A percentile compares a stretch with the other conserved stretches of the same genome.
Conservation (phyloP, 1,140 invertebrate genomes). For the Papilio dardanus region DNA sequence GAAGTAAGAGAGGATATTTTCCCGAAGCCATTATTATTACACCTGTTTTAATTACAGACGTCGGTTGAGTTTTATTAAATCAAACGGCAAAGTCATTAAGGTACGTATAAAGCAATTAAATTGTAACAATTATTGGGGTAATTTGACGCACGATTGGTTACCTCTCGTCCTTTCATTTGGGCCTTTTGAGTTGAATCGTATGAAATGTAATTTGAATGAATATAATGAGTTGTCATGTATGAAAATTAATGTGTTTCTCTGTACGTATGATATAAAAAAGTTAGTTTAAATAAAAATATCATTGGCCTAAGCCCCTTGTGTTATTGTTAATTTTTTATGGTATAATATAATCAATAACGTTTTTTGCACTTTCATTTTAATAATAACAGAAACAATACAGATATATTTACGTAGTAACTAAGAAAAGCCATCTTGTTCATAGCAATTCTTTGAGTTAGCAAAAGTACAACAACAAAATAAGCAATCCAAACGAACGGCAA, state of each 20-base stretch:
- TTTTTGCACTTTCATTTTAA: background rate
- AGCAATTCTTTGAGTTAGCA: conserved; percentile 15
- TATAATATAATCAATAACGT: background rate
- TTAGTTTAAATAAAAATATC: background rate
- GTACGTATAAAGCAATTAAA: conserved; percentile 36
- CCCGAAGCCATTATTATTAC: conserved; percentile 38
- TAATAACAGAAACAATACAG: too few species aligned
- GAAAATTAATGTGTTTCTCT: conserved; percentile 23
- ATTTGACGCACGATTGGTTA: conserved; percentile 36
- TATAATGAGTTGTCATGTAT: conserved; percentile 9
- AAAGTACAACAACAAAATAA: conserved; percentile 23
- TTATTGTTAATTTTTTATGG: background rate
- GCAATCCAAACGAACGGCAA: conserved; percentile 28
- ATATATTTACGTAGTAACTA: conserved; percentile 8
- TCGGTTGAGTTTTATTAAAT: conserved; percentile 32
- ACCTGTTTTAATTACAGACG: conserved; percentile 37
- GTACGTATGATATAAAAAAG: background rate
- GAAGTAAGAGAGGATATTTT: conserved; percentile 46
- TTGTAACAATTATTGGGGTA: conserved; percentile 33
- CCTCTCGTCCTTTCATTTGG: conserved; percentile 12
- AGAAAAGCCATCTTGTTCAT: conserved; percentile 1
- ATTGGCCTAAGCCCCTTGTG: background rate
- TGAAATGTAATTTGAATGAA: conserved; percentile 17
- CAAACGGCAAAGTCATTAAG: conserved; percentile 30
- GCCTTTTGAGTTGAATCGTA: conserved; percentile 1